Evolutionary conservation across 2,113 vertebrate genomes (phyloP), one percentile per base, ranked within the genome.

Genomic region (Phyllostomus hastatus): DNA sequence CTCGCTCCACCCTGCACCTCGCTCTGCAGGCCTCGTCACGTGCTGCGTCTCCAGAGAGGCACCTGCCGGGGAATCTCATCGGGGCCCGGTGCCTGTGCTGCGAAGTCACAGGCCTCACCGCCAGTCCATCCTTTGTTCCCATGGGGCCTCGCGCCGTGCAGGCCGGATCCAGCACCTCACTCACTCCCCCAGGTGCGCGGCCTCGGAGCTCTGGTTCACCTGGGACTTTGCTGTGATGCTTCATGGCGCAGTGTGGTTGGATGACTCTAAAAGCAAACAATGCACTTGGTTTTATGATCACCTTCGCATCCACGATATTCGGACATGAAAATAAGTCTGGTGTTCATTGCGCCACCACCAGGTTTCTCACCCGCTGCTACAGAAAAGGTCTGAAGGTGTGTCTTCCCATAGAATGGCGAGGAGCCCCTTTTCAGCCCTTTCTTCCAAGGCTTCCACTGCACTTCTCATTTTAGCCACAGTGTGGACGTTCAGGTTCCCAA

Each of bases 71-170:
- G 41, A 6, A 17, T 20, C 31, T 48, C 33, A 2, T 54, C 0
- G 33, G 33, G 33, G 17, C 35, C 43, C 43, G 1, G 11, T 2
- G 3, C 33, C 61, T 41, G 19, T 41, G n/a, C 61, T 80, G 1
- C 50, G 41, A 3, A 28, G 59, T 66, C 24, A 4, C 28, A 0
- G 59, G 35, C 50, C 8, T 33, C 69, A 24, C 85, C 14, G 10
- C 10, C 28, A 3, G 81, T 33, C 33, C 64, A n/a, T 17, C 48
- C 33, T 52, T 14, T 24, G 48, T 52, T 11, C 10, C 48, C 48
- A 48, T 0, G 10, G 4, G 10, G 46, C 46, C 31, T 12, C 31
- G 1, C 2, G 4, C 31, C 2, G 2, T 14, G 41, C 11, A 4
- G 59, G 43, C 1, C 4, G 35, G 26, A 11, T 20, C 85, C 52